Percentiles rank a stretch among this genome's conserved stretches.
phyloP scores from a whole-genome alignment of 2,113 vertebrate genomes.

The Galeopterus variegatus region DNA sequence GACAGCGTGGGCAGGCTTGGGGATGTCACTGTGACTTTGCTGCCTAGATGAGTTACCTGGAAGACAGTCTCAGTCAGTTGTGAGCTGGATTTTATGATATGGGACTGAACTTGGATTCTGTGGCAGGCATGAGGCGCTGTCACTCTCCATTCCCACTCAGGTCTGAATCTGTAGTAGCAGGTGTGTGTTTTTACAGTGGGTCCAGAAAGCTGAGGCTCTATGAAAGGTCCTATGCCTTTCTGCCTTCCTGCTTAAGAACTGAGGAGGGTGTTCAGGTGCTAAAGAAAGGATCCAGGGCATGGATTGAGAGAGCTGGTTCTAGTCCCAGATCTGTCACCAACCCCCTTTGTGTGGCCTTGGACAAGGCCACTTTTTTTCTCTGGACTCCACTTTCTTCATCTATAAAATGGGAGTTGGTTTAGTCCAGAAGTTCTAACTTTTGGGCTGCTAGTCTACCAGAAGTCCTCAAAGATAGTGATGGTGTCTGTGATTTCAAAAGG shows the following conservation, averaged over 20 bases:
- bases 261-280: no score
- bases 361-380: background rate
- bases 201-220: background rate
- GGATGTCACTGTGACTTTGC: background rate
- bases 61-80: background rate
- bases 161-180: background rate
- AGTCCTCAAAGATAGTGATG: background rate
- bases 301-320: background rate
- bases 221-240: background rate
- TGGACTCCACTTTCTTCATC: background rate
- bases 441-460: background rate
- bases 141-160: background rate
- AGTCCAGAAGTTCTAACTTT: background rate
- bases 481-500: background rate
- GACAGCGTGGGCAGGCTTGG: background rate
- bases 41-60: constrained; percentile 19
- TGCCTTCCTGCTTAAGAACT: background rate
- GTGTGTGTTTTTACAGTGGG: background rate
- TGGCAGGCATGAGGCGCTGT: background rate
- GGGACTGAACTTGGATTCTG: background rate
- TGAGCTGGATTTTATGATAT: background rate
- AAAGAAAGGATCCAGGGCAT: background rate
- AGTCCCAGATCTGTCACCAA: background rate
- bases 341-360: background rate
- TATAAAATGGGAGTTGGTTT: background rate